Conservation (phyloP, 1,140 invertebrate genomes). For the Steinernema feltiae region DNA sequence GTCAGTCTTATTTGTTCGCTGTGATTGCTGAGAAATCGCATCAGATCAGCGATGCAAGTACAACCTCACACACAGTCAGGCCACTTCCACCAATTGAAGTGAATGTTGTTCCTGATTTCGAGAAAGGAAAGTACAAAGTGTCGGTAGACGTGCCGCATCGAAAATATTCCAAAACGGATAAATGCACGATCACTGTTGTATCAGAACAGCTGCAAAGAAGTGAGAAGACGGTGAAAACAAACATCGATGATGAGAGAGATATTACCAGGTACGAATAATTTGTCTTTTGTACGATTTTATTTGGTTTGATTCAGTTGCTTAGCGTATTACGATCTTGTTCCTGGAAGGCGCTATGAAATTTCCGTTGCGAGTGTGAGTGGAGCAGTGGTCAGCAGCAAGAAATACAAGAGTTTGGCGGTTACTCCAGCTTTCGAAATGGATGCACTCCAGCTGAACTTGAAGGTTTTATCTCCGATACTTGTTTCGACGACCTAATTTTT, state of each 20-base stretch:
- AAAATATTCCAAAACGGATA: slow-evolving; percentile 33
- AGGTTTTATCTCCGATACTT: no score
- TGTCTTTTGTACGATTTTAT: slow-evolving; percentile 6
- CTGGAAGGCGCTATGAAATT: slow-evolving; percentile 51
- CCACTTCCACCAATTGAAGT: slow-evolving; percentile 48
- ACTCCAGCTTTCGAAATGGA: slow-evolving; percentile 52
- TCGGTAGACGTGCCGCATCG: slow-evolving; percentile 27
- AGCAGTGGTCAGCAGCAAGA: slow-evolving; percentile 39
- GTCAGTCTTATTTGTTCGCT: slow-evolving; percentile 45
- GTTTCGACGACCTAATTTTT: slow-evolving; percentile 11
- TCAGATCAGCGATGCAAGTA: slow-evolving; percentile 44
- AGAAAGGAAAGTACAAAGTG: slow-evolving; percentile 40
- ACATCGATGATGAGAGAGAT: slow-evolving; percentile 17
- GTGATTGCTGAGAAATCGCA: slow-evolving; percentile 48
- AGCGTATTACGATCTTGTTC: slow-evolving; percentile 39
- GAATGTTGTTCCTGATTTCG: slow-evolving; percentile 45
- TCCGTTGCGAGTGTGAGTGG: slow-evolving; percentile 42
- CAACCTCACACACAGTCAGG: slow-evolving; percentile 43
- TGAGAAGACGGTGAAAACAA: slow-evolving; percentile 30
- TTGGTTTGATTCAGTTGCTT: slow-evolving; percentile 31
- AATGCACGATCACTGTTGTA: slow-evolving; percentile 32
- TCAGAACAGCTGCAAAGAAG: slow-evolving; percentile 33
- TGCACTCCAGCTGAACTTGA: slow-evolving; percentile 49
- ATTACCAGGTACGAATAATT: slow-evolving; percentile 13
- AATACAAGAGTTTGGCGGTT: slow-evolving; percentile 42